These are phyloP conservation scores for Sweltsa coloradensis DNA, from an alignment of 1,140 invertebrate species.

Conservation along the genomic window DNA sequence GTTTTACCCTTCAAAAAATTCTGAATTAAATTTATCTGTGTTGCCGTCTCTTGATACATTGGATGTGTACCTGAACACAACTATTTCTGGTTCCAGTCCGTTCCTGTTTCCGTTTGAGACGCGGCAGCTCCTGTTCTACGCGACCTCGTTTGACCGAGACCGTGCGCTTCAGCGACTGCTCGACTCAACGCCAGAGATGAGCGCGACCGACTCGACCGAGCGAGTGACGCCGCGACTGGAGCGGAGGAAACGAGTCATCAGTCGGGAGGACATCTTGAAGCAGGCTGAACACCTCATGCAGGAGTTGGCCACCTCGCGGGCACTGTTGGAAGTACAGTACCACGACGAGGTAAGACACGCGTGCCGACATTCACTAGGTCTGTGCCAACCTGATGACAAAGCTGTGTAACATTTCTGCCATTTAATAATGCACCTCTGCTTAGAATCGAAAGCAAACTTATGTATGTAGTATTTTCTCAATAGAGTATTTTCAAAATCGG, in stretches of 20 bases:
- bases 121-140: conserved; percentile 88
- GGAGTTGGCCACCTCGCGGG: conserved; percentile 84
- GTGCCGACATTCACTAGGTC: too few relatives aligned
- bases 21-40: too few relatives aligned
- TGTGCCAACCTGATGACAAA: too few relatives aligned
- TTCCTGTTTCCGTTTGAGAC: conserved; percentile 97
- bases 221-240: conserved; percentile 87
- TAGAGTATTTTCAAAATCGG: too few relatives aligned
- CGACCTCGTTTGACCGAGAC: conserved; percentile 91
- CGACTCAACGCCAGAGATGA: conserved; percentile 75
- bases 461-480: too few relatives aligned
- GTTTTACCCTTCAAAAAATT: too few relatives aligned
- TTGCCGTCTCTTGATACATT: too few relatives aligned
- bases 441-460: too few relatives aligned
- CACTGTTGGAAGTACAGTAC: conserved; percentile 91
- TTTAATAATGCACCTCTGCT: too few relatives aligned
- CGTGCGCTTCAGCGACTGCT: conserved; percentile 84
- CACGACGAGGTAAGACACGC: conserved; percentile 86
- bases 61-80: too few relatives aligned
- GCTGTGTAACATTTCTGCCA: too few relatives aligned
- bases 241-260: conserved; percentile 82
- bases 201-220: conserved; percentile 57
- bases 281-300: conserved; percentile 92
- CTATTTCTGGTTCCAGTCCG: conserved; percentile 46
- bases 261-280: conserved; percentile 83